Conservation (phyloP, 2,888 invertebrate genomes). For the Harpalus rufipes region DNA sequence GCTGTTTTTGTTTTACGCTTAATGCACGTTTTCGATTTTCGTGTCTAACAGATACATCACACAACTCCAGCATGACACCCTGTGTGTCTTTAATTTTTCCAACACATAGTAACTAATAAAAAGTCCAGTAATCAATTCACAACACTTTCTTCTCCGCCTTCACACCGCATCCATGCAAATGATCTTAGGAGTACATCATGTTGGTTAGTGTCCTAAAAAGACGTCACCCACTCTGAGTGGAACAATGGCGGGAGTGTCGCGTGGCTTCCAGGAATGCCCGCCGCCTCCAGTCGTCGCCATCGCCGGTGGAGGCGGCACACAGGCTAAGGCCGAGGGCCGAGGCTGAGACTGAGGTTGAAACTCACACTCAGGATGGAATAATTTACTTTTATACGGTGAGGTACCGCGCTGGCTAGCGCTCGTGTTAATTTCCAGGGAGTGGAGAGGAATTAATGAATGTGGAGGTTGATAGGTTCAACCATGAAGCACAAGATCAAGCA, state of each 20-base stretch:
- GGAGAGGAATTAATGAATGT: conserved; percentile 17
- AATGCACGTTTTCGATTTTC: too few species aligned
- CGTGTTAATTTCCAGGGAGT: conserved; percentile 51
- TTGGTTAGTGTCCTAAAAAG: conserved; percentile 32
- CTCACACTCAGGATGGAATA: conserved; percentile 16
- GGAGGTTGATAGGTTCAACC: conserved; percentile 12
- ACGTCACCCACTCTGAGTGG: conserved; percentile 42
- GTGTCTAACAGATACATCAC: too few species aligned
- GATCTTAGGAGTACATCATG: not conserved
- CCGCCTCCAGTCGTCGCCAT: conserved; percentile 19
- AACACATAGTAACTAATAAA: too few species aligned
- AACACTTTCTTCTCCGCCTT: not conserved
- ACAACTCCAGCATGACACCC: too few species aligned
- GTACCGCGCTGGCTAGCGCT: not conserved
- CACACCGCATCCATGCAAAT: not conserved
- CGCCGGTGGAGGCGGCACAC: conserved; percentile 35
- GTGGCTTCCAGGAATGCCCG: conserved; percentile 58
- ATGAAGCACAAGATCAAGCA: not conserved
- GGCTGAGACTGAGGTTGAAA: not conserved
- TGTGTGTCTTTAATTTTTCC: not conserved
- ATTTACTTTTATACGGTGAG: conserved; percentile 50
- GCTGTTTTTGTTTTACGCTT: too few species aligned
- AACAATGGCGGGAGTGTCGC: conserved; percentile 56
- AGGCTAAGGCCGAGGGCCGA: not conserved
- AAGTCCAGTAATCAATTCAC: not conserved